A percentile compares a stretch with the other conserved stretches of the same genome.
These are phyloP conservation scores for Holothuria leucospilota DNA, from an alignment of 53 echinoderm and acorn worm genomes.

Conservation along the genomic window DNA sequence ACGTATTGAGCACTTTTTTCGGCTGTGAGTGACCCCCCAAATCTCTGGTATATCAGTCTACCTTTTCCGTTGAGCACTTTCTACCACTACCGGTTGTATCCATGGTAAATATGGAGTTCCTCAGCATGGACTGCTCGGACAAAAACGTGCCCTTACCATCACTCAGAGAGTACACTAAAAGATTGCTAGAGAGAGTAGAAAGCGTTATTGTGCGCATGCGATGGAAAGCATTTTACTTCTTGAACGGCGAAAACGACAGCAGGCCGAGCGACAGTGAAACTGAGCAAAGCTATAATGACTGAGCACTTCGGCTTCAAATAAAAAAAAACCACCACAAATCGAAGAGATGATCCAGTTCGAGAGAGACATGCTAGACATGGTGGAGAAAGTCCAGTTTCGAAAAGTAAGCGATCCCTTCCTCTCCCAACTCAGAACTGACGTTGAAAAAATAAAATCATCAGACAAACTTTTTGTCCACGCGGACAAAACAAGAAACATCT, in stretches of 20 bases:
- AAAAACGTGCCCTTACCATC: not conserved
- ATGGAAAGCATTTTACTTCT: not conserved
- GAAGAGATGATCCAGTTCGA: not conserved
- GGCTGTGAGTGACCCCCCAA: no score
- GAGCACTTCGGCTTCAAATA: constrained; percentile 5
- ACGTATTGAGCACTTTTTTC: no score
- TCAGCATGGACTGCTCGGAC: not conserved
- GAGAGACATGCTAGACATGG: not conserved
- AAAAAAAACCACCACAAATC: constrained; percentile 1
- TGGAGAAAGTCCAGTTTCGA: not conserved
- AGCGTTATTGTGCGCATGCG: not conserved
- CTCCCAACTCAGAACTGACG: not conserved
- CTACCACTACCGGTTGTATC: not conserved
- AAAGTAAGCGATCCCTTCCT: not conserved
- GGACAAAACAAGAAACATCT: not conserved
- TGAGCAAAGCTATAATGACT: not conserved
- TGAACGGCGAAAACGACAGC: not conserved
- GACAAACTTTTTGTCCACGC: not conserved
- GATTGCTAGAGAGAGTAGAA: not conserved
- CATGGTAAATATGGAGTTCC: not conserved
- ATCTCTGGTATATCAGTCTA: no score
- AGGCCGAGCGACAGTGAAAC: not conserved
- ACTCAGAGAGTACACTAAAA: not conserved
- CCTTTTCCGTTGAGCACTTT: constrained; percentile 1
- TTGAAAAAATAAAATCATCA: not conserved